These are phyloP conservation scores for Poeciliopsis retropinna DNA, from an alignment of 2,113 vertebrate genomes.

Conservation along the genomic window DNA sequence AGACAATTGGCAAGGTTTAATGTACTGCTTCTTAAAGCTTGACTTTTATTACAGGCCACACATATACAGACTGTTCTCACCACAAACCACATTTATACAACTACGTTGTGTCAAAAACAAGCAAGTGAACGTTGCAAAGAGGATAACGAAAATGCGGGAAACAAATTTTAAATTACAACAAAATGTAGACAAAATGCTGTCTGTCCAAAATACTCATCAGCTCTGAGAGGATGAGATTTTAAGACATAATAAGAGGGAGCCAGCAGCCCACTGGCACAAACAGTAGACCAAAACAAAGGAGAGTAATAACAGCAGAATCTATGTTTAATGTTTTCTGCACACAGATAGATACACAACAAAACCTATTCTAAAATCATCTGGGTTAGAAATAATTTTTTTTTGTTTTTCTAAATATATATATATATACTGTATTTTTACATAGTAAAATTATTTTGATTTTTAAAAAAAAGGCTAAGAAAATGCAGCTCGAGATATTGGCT, in stretches of 20 bases:
- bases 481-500: too few relatives aligned
- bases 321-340: background rate
- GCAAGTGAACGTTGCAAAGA: background rate
- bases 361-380: background rate
- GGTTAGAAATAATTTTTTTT: too few relatives aligned
- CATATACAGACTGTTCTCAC: too few relatives aligned
- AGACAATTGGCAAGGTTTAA: too few relatives aligned
- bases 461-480: background rate
- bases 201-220: background rate
- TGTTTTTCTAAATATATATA: too few relatives aligned
- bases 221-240: background rate
- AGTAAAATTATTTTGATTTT: background rate
- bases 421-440: too few relatives aligned
- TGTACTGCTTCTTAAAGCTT: background rate
- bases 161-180: background rate
- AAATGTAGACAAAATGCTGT: too few relatives aligned
- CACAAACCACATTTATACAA: background rate
- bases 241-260: background rate
- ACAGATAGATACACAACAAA: background rate
- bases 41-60: background rate
- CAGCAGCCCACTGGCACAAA: background rate
- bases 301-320: background rate
- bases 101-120: background rate
- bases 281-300: background rate
- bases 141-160: background rate